These are phyloP conservation scores for Heliconius congener DNA, from an alignment of 1,140 invertebrate species.

Conservation along the genomic window DNA sequence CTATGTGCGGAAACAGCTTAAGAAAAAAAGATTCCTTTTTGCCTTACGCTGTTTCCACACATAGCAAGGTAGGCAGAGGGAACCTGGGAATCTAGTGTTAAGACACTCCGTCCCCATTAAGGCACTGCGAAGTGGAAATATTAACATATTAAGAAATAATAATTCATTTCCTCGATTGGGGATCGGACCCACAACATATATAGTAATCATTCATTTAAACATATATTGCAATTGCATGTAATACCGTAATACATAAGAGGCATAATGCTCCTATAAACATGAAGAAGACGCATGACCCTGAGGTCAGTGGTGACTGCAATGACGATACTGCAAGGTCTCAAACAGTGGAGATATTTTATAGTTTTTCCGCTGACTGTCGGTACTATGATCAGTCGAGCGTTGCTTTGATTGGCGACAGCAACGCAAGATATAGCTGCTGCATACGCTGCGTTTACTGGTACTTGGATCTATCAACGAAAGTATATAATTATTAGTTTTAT, in stretches of 20 bases:
- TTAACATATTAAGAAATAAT: too few relatives aligned
- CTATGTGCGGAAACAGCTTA: too few relatives aligned
- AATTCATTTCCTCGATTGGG: too few relatives aligned
- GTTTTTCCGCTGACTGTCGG: constrained; percentile 62
- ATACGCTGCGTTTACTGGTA: constrained; percentile 62
- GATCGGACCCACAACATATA: not conserved
- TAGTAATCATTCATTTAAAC: not conserved
- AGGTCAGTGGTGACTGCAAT: constrained; percentile 52
- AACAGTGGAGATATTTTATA: constrained; percentile 45
- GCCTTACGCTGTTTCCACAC: too few relatives aligned
- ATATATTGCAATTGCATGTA: not conserved
- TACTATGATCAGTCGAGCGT: constrained; percentile 51
- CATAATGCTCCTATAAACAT: constrained; percentile 47
- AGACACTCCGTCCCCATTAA: too few relatives aligned
- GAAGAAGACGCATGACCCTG: constrained; percentile 42
- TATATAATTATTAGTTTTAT: not conserved
- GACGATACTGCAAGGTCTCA: constrained; percentile 48
- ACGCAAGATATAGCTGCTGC: constrained; percentile 53
- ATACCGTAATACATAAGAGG: constrained; percentile 50
- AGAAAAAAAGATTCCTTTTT: too few relatives aligned
- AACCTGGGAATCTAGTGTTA: too few relatives aligned
- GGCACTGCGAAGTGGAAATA: too few relatives aligned
- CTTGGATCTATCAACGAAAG: constrained; percentile 41
- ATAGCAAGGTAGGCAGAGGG: too few relatives aligned
- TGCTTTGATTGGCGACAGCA: constrained; percentile 47